Percentiles rank a stretch among this genome's conserved stretches.
These are phyloP conservation scores for Galendromus occidentalis DNA, from an alignment of 1,140 invertebrate species.

Conservation along the genomic window DNA sequence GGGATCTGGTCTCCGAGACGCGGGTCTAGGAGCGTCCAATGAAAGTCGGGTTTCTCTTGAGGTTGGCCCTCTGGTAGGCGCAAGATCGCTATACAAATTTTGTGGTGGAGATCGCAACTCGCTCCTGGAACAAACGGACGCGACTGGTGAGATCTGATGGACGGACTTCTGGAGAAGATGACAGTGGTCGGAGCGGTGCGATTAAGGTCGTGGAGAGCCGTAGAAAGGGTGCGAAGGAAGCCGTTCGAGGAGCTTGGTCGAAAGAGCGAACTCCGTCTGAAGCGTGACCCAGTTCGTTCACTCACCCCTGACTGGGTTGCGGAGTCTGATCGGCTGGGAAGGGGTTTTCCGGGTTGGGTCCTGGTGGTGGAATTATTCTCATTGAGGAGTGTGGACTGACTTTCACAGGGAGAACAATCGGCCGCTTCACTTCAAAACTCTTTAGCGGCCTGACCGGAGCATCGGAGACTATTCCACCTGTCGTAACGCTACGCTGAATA, in stretches of 20 bases:
- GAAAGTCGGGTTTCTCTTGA: not conserved
- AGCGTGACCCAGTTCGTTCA: not conserved
- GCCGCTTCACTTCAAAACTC: not conserved
- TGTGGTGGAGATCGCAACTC: not conserved
- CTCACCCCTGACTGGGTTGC: conserved; percentile 7
- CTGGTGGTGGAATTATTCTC: not conserved
- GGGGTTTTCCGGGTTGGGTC: not conserved
- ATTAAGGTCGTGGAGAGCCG: too few relatives aligned
- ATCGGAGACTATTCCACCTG: not conserved
- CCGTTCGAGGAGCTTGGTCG: too few relatives aligned
- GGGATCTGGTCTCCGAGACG: not conserved
- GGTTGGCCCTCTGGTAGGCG: not conserved
- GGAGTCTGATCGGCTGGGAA: not conserved
- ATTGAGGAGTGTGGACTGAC: not conserved
- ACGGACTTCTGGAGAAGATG: too few relatives aligned
- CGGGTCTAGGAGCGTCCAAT: not conserved
- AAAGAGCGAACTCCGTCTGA: too few relatives aligned
- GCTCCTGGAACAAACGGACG: not conserved
- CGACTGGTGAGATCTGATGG: too few relatives aligned
- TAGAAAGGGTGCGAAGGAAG: too few relatives aligned
- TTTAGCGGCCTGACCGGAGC: not conserved
- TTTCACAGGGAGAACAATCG: not conserved
- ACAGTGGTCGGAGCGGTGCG: too few relatives aligned
- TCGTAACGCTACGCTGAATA: not conserved
- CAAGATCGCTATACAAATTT: not conserved